These are phyloP conservation scores for Tubulanus polymorphus DNA, from an alignment of 2,888 invertebrate genomes.

Conservation along the genomic window DNA sequence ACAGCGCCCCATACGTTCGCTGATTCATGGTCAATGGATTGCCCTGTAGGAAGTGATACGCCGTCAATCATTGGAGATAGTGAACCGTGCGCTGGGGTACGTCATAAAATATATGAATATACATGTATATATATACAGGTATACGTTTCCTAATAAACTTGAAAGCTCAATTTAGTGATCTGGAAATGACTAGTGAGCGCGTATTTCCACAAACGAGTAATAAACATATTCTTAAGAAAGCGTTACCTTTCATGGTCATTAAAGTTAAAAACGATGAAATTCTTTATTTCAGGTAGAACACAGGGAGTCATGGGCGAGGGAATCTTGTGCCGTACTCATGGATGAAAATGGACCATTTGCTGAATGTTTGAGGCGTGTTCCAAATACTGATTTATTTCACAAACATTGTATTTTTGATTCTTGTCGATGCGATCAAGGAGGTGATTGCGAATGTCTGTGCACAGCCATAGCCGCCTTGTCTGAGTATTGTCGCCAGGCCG, in stretches of 20 bases:
- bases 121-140: too few relatives aligned
- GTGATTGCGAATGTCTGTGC: conserved; percentile 82
- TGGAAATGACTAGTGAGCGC: too few relatives aligned
- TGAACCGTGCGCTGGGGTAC: neutral
- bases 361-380: conserved; percentile 27
- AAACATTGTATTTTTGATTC: conserved; percentile 69
- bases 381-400: conserved; percentile 6
- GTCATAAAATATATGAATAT: too few relatives aligned
- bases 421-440: conserved; percentile 77
- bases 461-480: conserved; percentile 82
- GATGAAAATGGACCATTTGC: conserved; percentile 73
- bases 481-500: conserved; percentile 70
- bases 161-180: too few relatives aligned
- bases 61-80: neutral
- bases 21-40: conserved; percentile 79
- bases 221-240: too few relatives aligned
- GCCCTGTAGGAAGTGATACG: conserved; percentile 27
- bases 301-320: conserved; percentile 63
- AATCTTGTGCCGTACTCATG: conserved; percentile 62
- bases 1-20: conserved; percentile 68
- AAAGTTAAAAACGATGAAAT: too few relatives aligned
- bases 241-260: too few relatives aligned
- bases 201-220: too few relatives aligned
- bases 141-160: too few relatives aligned
- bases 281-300: neutral